A percentile compares a stretch with the other conserved stretches of the same genome.
Conservation (phyloP, 1,140 invertebrate genomes). For the Drosophila hydei region DNA sequence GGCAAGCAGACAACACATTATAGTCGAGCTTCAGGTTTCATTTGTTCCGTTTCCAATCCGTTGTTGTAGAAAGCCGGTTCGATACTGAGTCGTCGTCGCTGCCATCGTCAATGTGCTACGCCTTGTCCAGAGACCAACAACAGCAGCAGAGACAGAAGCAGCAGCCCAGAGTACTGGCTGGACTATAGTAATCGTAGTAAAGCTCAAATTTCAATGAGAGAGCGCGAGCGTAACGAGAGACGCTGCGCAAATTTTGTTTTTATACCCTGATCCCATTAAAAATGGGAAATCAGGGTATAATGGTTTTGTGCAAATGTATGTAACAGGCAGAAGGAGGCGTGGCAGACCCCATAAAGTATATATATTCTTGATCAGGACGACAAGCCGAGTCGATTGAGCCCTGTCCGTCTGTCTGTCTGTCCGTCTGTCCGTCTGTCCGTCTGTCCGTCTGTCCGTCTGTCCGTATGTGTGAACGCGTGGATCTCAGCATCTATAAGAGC, state of each 20-base stretch:
- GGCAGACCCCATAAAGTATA: no score
- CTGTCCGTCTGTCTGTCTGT: no score
- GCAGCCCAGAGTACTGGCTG: constrained; percentile 35
- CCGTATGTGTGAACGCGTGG: no score
- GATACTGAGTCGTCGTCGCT: constrained; percentile 74
- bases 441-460: no score
- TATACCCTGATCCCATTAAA: no score
- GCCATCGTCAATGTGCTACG: constrained; percentile 57
- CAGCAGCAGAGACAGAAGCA: constrained; percentile 19
- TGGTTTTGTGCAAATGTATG: no score
- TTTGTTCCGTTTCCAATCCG: constrained; percentile 74
- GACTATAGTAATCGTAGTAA: constrained; percentile 74
- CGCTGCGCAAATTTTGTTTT: background rate
- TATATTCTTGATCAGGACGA: no score
- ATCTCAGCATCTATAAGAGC: no score
- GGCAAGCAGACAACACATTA: constrained; percentile 54
- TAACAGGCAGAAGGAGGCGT: no score
- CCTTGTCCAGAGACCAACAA: constrained; percentile 61
- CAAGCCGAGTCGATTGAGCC: no score
- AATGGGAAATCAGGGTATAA: no score
- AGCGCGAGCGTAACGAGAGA: constrained; percentile 33
- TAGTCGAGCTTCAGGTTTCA: constrained; percentile 46
- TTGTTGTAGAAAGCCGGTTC: constrained; percentile 83
- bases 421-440: no score
- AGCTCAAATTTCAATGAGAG: constrained; percentile 53